phyloP scores from a whole-genome alignment of 2,113 vertebrate species.

The Microcebus ravelobensis region DNA sequence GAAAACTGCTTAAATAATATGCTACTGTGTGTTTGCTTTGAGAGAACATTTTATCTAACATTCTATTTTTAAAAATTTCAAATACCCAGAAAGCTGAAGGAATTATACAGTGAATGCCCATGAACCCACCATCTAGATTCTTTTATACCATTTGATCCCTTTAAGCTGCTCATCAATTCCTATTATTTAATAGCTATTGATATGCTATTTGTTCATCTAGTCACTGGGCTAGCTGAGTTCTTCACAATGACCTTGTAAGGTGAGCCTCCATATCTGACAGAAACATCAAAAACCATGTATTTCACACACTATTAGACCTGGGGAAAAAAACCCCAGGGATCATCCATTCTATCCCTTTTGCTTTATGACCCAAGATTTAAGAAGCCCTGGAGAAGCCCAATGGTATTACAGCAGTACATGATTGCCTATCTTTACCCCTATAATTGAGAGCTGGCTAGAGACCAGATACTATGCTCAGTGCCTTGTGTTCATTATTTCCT shows the following conservation, averaged over 20 bases:
- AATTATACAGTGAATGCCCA: not conserved
- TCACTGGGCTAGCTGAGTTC: not conserved
- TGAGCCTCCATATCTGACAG: not conserved
- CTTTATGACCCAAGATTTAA: constrained; percentile 41
- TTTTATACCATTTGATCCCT: not conserved
- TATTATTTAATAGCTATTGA: not conserved
- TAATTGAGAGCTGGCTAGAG: not conserved
- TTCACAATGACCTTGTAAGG: not conserved
- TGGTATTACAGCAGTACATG: not conserved
- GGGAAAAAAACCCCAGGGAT: not conserved
- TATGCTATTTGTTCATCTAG: not conserved
- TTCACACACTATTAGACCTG: constrained; percentile 6
- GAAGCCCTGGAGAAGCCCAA: not conserved
- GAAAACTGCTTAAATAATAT: constrained; percentile 33
- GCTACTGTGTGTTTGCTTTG: not conserved
- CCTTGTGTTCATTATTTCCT: not conserved
- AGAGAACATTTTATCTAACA: constrained; percentile 15
- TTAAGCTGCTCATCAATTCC: not conserved
- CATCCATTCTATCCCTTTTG: not conserved
- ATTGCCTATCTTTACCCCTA: not conserved
- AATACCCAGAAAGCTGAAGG: not conserved
- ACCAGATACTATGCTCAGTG: not conserved
- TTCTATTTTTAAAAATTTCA: constrained; percentile 22
- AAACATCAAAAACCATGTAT: not conserved
- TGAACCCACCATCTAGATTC: not conserved